Evolutionary conservation across 2,797 vertebrate species (phyloP), one percentile per base, ranked within the genome.

Genomic region (Ambastaia sidthimunki): DNA sequence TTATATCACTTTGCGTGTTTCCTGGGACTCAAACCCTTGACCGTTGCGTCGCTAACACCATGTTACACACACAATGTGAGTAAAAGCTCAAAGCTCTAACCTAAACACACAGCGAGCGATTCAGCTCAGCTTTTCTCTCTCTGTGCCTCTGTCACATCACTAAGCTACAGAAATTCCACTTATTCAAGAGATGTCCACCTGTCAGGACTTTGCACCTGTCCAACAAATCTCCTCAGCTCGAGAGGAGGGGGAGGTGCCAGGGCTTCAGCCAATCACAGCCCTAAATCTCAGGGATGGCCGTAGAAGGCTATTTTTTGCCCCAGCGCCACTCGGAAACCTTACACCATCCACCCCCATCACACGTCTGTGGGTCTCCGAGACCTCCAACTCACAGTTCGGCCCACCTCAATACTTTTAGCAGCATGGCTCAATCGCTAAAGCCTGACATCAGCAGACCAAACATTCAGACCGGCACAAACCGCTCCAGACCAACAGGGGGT

Each of bases 121-220:
- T 84, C 73, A 47, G 84, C 83, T 74, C 87, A 84, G 83, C 82
- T 71, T 85, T 65, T 78, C 78, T 44, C 74, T 67, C 62, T 50
- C 80, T 80, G 41, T 16, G 78, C 83, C 85, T 87, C 84, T 85
- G 85, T 79, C 86, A 85, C 76, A 74, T 86, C 81, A 82, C 75
- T 83, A 85, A 79, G 76, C 82, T 73, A 81, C 86, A 88, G 88
- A 85, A 89, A 86, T 87, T 84, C 85, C 81, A 84, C 77, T 88
- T 82, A 90, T 87, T 86, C 83, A 59, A 89, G 81, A 76, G 80
- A 90, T 87, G 80, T 28, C 66, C 83, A 90, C 83, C 86, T 91
- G 91, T 87, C 90, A 86, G 82, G 0, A 60, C 31, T 85, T 66
- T 18, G 85, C 91, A 92, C 88, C 89, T 92, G 90, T 87, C 65